These are phyloP conservation scores for Myxocyprinus asiaticus DNA, from an alignment of 2,113 vertebrate genomes.

Conservation along the genomic window DNA sequence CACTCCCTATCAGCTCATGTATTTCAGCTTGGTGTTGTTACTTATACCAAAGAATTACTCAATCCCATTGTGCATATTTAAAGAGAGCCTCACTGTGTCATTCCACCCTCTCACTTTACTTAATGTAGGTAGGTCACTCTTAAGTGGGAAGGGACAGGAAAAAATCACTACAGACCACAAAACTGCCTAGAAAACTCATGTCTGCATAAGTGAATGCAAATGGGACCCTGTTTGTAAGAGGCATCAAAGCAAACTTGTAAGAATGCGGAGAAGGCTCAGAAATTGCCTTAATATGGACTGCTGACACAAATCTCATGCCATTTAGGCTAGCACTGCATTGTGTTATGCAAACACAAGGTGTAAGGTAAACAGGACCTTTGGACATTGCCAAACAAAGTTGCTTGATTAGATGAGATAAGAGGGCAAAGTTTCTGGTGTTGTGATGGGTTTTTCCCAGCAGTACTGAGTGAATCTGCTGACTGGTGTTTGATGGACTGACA, in stretches of 20 bases:
- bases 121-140: neutral
- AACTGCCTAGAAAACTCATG: conserved; percentile 39
- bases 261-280: neutral
- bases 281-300: neutral
- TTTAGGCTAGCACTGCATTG: conserved; percentile 50
- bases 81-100: conserved; percentile 45
- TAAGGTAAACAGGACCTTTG: conserved; percentile 69
- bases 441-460: conserved; percentile 18
- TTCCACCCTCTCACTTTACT: conserved; percentile 39
- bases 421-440: conserved; percentile 63
- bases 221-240: neutral
- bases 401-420: conserved; percentile 67
- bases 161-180: conserved; percentile 34
- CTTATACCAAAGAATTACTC: conserved; percentile 51
- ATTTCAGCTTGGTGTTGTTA: conserved; percentile 41
- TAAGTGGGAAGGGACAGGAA: neutral
- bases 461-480: conserved; percentile 51
- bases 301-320: neutral
- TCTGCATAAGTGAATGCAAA: neutral
- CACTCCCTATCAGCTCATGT: conserved; percentile 29
- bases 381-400: conserved; percentile 43
- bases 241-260: neutral
- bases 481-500: conserved; percentile 29
- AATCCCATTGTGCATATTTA: conserved; percentile 58
- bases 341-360: conserved; percentile 58